Evolutionary conservation across 2,797 vertebrate species (phyloP).

Genomic region (Brachyrhaphis roseni): DNA sequence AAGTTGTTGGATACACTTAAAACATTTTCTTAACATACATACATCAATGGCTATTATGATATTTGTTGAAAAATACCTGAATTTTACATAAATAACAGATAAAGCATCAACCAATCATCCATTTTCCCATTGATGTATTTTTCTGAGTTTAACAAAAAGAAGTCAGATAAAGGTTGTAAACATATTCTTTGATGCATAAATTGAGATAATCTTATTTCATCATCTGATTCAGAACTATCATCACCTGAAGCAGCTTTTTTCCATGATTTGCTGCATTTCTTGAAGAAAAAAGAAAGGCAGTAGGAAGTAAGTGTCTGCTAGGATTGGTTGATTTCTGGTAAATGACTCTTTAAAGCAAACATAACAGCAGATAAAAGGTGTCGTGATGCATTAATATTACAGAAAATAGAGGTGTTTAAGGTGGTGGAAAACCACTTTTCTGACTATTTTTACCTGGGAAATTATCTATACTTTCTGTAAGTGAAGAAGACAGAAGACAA

Average conservation of each 20-base stretch:
- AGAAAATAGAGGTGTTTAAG: not conserved
- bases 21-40: not conserved
- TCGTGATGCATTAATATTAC: not conserved
- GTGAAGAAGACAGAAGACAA: not conserved
- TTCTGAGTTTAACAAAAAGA: not conserved
- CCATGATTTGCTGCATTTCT: not conserved
- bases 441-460: not conserved
- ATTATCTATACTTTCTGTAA: not conserved
- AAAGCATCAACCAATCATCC: not conserved
- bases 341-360: not conserved
- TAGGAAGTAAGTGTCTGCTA: not conserved
- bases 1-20: not conserved
- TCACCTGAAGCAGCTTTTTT: not conserved
- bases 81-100: not conserved
- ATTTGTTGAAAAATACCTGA: not conserved
- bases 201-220: not conserved
- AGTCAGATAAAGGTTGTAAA: not conserved
- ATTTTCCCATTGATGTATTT: not conserved
- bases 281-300: not conserved
- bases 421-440: not conserved
- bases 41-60: not conserved
- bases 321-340: not conserved
- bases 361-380: not conserved
- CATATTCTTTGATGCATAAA: not conserved
- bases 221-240: not conserved